These are phyloP conservation scores for Halisarca cf. caerulea DNA, from an alignment of 37 sponge, comb jelly and placozoan genomes.

Conservation along the genomic window DNA sequence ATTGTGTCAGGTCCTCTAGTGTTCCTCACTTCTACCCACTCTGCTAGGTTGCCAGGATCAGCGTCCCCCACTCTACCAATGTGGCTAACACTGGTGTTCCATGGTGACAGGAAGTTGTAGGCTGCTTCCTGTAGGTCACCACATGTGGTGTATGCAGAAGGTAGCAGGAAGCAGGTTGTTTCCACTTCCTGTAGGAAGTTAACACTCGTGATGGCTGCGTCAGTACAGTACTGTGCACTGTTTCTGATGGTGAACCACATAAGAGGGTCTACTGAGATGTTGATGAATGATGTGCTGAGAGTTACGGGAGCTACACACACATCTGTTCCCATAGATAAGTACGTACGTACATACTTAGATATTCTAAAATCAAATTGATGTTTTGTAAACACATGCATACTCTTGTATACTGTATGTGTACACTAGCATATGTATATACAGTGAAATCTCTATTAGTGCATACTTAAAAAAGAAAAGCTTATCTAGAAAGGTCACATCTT, in stretches of 20 bases:
- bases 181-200: constrained; percentile 17
- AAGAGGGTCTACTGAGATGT: constrained; percentile 1
- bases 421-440: too few relatives aligned
- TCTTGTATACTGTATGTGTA: too few relatives aligned
- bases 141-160: neutral
- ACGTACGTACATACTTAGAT: neutral
- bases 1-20: too few relatives aligned
- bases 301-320: neutral
- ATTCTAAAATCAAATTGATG: too few relatives aligned
- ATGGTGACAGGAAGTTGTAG: neutral
- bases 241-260: neutral
- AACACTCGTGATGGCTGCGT: neutral
- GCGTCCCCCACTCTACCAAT: constrained; percentile 15
- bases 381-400: too few relatives aligned
- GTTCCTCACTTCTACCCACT: neutral
- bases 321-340: neutral
- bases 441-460: too few relatives aligned
- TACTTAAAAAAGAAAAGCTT: too few relatives aligned
- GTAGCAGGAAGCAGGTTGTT: constrained; percentile 6
- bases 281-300: constrained; percentile 12
- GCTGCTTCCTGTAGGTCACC: neutral
- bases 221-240: neutral
- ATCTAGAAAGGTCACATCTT: too few relatives aligned
- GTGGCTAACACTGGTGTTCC: constrained; percentile 11
- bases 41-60: neutral